A percentile compares a stretch with the other conserved stretches of the same genome.
Conservation (phyloP, 2,113 vertebrate genomes). For the Girardinichthys multiradiatus region DNA sequence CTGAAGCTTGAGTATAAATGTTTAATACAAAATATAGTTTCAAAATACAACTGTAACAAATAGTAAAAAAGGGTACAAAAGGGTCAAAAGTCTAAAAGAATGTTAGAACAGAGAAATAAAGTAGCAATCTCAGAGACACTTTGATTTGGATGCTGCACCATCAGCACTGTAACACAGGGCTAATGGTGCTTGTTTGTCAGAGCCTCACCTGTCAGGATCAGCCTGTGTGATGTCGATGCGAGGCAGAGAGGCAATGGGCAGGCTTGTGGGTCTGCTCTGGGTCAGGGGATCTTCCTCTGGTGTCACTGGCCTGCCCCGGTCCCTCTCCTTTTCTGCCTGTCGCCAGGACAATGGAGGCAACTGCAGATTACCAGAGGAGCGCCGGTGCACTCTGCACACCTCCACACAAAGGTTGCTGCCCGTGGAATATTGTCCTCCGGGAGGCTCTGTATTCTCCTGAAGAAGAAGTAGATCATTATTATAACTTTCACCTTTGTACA, state of each 20-base stretch:
- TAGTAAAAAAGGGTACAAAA: no score
- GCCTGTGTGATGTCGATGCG: conserved; percentile 93
- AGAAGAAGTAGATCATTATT: conserved; percentile 5
- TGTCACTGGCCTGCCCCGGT: conserved; percentile 70
- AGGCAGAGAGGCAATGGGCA: conserved; percentile 84
- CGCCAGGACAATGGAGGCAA: conserved; percentile 91
- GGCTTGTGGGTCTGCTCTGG: conserved; percentile 86
- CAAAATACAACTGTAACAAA: no score
- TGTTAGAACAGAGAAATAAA: no score
- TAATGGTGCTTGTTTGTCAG: background rate
- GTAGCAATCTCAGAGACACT: background rate
- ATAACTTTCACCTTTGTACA: background rate
- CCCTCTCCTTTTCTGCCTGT: conserved; percentile 81
- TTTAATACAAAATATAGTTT: no score
- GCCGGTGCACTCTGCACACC: conserved; percentile 87
- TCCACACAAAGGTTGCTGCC: conserved; percentile 87
- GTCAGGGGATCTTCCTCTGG: conserved; percentile 85
- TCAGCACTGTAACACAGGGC: background rate
- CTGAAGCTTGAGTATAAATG: no score
- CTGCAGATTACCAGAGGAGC: conserved; percentile 91
- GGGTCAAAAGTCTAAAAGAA: no score
- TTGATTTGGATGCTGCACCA: background rate
- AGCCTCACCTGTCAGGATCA: conserved; percentile 86
- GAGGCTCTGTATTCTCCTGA: conserved; percentile 84
- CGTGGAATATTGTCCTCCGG: conserved; percentile 64